Conservation (phyloP, 2,113 vertebrate genomes). For the Amazona vittata region DNA sequence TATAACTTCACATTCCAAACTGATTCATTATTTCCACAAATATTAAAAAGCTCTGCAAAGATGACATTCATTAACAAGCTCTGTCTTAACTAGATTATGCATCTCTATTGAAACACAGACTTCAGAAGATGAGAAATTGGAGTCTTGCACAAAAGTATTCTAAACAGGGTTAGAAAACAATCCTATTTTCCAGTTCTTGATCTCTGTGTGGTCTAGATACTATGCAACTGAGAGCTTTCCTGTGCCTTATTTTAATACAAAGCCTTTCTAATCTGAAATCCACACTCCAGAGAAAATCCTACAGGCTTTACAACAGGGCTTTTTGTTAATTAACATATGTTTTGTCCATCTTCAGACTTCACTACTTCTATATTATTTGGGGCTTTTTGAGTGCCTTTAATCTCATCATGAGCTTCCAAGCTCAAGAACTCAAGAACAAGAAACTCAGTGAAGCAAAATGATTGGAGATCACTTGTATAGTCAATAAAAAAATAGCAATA, state of each 20-base stretch:
- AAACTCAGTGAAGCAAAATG: constrained; percentile 23
- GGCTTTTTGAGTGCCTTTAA: constrained; percentile 8
- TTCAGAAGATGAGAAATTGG: not conserved
- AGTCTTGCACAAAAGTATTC: not conserved
- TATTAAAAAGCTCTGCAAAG: not conserved
- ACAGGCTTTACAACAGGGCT: constrained; percentile 3
- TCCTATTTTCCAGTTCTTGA: not conserved
- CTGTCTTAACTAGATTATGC: not conserved
- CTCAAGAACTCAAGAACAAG: not conserved
- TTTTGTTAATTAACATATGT: constrained; percentile 17
- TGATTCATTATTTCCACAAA: not conserved
- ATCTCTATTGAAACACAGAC: not conserved
- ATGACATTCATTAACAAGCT: not conserved
- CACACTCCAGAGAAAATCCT: constrained; percentile 23
- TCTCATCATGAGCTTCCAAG: not conserved
- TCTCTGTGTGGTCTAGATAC: constrained; percentile 30
- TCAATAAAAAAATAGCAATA: constrained; percentile 24
- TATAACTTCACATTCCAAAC: not conserved
- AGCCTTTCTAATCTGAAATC: constrained; percentile 39
- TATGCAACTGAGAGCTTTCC: not conserved
- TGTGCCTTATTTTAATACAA: not conserved
- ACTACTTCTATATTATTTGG: not conserved
- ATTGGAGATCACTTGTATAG: not conserved
- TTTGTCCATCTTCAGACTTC: constrained; percentile 26
- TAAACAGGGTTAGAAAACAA: not conserved